Evolutionary conservation across 2,797 vertebrate species (phyloP).

Genomic region (Odontamblyopus rebecca): DNA sequence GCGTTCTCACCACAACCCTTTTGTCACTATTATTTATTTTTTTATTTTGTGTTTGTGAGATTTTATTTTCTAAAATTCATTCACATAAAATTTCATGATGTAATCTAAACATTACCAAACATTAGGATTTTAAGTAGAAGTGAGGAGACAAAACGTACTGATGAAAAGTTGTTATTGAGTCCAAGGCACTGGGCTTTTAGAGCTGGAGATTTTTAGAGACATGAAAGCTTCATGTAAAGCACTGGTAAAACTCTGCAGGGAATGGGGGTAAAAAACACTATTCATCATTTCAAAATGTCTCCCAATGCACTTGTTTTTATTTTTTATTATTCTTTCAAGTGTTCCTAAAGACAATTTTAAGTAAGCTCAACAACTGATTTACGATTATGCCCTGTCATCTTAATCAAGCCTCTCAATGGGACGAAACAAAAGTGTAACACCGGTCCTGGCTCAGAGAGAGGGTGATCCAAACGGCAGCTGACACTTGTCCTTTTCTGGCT

Average conservation of each 20-base stretch:
- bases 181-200: constrained; percentile 14
- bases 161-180: not conserved
- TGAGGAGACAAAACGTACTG: not conserved
- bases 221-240: constrained; percentile 51
- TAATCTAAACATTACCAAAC: constrained; percentile 8
- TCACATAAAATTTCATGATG: constrained; percentile 1
- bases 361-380: constrained; percentile 94
- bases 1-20: constrained; percentile 24
- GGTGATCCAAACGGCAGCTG: constrained; percentile 89
- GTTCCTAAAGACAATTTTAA: constrained; percentile 84
- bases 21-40: constrained; percentile 4
- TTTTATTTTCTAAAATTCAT: not conserved
- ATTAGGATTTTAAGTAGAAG: not conserved
- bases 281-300: constrained; percentile 78
- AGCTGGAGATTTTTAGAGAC: constrained; percentile 48
- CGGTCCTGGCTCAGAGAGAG: constrained; percentile 84
- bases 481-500: constrained; percentile 91
- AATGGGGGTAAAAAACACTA: constrained; percentile 68
- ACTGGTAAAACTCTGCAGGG: constrained; percentile 57
- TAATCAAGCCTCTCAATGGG: constrained; percentile 95
- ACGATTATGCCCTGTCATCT: constrained; percentile 83
- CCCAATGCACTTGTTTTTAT: constrained; percentile 74
- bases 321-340: constrained; percentile 65
- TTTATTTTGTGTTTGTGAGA: constrained; percentile 4
- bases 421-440: constrained; percentile 88